Percentiles rank a stretch among this genome's conserved stretches.
Conservation (phyloP, 2,797 vertebrate genomes). For the Acridotheres tristis region DNA sequence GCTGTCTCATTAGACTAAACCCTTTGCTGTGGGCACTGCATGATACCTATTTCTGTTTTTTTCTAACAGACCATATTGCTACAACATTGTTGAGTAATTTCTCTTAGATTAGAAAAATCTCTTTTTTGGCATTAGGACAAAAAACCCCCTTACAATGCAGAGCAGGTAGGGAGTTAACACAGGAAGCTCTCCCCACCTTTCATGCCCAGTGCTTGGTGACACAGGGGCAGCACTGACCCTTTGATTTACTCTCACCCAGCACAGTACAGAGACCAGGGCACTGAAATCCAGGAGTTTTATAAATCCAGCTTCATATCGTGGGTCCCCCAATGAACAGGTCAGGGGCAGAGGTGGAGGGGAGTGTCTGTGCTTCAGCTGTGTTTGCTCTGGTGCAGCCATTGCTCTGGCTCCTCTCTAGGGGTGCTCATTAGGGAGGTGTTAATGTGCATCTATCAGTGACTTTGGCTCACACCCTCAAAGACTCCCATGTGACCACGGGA, state of each 20-base stretch:
- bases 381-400: neutral
- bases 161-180: neutral
- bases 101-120: neutral
- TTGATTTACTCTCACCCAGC: neutral
- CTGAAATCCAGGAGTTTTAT: neutral
- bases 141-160: neutral
- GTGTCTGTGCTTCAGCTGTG: neutral
- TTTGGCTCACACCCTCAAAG: neutral
- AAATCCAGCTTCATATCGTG: neutral
- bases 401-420: neutral
- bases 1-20: neutral
- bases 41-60: neutral
- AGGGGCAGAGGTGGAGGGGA: neutral
- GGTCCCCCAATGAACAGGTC: neutral
- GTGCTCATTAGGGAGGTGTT: neutral
- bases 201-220: neutral
- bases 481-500: neutral
- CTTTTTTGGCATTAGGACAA: neutral
- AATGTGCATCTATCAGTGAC: neutral
- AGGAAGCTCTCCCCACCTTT: neutral
- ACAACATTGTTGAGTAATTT: neutral
- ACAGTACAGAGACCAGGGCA: accelerated
- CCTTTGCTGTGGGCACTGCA: neutral
- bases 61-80: neutral
- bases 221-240: neutral